These are phyloP conservation scores for Opisthograptis luteolata DNA, from an alignment of 2,888 invertebrate species.

Conservation along the genomic window DNA sequence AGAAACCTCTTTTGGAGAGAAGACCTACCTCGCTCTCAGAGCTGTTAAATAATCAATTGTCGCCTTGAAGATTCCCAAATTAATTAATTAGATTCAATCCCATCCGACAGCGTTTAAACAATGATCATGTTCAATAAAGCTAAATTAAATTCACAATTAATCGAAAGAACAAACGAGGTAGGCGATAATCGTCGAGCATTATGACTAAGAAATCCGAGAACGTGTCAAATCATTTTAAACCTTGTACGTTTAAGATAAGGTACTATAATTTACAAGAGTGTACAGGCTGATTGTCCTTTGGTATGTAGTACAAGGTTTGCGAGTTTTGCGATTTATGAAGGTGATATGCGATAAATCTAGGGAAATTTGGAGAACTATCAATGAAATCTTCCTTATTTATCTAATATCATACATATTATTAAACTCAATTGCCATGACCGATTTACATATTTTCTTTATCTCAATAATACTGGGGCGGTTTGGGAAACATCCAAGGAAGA, in stretches of 20 bases:
- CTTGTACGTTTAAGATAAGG: neutral
- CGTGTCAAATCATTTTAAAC: conserved; percentile 1
- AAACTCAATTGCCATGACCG: no score
- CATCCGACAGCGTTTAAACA: neutral
- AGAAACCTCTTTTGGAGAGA: no score
- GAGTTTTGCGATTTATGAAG: neutral
- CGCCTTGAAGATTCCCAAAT: no score
- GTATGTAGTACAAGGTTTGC: conserved; percentile 13
- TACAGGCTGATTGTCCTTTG: conserved; percentile 1
- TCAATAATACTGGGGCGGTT: no score
- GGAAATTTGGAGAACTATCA: neutral
- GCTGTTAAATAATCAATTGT: no score
- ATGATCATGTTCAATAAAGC: neutral
- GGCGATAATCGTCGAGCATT: neutral
- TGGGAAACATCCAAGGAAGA: no score
- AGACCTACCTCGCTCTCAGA: no score
- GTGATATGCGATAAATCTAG: conserved; percentile 2
- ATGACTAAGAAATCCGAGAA: neutral
- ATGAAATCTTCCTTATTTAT: no score
- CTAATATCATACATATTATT: no score
- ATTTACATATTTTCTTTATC: no score
- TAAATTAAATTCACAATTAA: neutral
- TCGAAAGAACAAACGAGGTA: neutral
- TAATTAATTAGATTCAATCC: neutral
- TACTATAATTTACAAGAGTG: neutral